A percentile compares a stretch with the other conserved stretches of the same genome.
phyloP scores from a whole-genome alignment of 2,113 vertebrate species.

The Eudorcas thomsonii region DNA sequence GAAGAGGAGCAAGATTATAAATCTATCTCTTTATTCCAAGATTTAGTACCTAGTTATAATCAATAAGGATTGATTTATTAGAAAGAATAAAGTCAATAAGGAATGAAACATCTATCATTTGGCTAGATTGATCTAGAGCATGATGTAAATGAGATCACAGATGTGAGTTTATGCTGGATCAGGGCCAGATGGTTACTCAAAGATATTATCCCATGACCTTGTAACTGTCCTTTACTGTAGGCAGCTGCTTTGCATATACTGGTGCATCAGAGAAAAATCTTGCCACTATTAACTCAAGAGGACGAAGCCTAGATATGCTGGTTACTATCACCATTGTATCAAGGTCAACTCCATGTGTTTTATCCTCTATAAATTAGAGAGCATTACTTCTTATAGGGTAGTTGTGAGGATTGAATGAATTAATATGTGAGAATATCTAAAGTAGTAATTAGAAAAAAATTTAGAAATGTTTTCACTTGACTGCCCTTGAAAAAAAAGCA shows the following conservation, averaged over 20 bases:
- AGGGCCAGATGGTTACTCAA: slow-evolving; percentile 7
- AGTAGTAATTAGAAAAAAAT: background rate
- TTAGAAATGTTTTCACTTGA: background rate
- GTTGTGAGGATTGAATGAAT: background rate
- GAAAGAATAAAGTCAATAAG: background rate
- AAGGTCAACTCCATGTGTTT: background rate
- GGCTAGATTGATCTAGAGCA: background rate
- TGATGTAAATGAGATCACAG: background rate
- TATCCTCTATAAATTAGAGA: background rate
- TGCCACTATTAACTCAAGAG: background rate
- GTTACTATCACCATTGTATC: background rate
- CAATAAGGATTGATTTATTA: background rate
- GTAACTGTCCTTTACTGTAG: background rate
- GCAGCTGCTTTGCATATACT: background rate
- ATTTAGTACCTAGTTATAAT: background rate
- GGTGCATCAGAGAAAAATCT: background rate
- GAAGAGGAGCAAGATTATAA: background rate
- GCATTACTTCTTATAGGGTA: background rate
- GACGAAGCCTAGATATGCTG: background rate
- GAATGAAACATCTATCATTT: background rate
- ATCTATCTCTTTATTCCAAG: background rate
- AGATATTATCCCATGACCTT: slow-evolving; percentile 36
- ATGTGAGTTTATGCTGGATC: background rate
- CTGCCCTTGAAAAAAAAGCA: background rate
- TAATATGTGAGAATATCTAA: background rate